Conservation (phyloP, 1,140 invertebrate genomes). For the Bombus breviceps region DNA sequence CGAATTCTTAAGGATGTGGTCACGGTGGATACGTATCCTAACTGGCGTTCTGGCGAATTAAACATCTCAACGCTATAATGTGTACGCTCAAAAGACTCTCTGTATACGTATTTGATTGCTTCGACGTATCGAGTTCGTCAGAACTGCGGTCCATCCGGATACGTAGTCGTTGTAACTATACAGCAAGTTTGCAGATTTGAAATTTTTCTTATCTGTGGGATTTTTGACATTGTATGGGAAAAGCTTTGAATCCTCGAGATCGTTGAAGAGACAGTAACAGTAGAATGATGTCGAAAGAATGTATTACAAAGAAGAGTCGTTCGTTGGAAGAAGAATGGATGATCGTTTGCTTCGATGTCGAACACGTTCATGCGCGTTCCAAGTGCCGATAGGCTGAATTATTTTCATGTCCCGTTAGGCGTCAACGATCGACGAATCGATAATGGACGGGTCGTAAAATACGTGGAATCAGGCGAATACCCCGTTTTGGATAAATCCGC, state of each 20-base stretch:
- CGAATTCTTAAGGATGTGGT: not conserved
- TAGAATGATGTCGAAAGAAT: not conserved
- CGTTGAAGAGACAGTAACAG: not conserved
- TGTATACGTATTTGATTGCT: no score
- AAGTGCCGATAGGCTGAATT: not conserved
- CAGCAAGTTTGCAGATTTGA: not conserved
- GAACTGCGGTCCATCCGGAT: not conserved
- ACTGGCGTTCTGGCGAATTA: not conserved
- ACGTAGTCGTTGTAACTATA: not conserved
- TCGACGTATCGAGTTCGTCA: no score
- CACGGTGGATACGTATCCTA: not conserved
- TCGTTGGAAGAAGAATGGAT: not conserved
- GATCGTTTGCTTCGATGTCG: not conserved
- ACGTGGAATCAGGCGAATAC: not conserved
- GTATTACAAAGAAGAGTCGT: not conserved
- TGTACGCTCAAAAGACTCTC: no score
- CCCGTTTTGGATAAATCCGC: not conserved
- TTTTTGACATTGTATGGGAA: not conserved
- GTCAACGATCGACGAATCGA: constrained; percentile 54
- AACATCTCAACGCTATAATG: not conserved
- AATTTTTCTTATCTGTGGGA: not conserved
- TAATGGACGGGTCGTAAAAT: not conserved
- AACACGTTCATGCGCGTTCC: not conserved
- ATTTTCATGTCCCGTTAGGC: constrained; percentile 47
- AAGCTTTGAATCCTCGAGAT: not conserved